A percentile compares a stretch with the other conserved stretches of the same genome.
Conservation (phyloP, 2,113 vertebrate genomes). For the Sinosuthora webbiana region DNA sequence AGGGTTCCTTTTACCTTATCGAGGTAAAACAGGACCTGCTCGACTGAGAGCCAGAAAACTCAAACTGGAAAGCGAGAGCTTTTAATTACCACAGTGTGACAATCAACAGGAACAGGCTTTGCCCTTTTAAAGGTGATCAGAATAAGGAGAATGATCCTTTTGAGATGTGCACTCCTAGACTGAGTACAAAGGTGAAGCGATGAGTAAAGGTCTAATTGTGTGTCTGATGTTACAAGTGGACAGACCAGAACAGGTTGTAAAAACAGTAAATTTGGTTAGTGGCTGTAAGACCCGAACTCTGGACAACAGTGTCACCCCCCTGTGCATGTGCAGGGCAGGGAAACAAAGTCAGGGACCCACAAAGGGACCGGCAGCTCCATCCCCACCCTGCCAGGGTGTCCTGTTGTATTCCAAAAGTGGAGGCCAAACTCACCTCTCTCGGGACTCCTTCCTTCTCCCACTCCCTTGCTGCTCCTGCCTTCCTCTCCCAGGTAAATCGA, state of each 20-base stretch:
- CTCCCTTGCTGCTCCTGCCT: neutral
- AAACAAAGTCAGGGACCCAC: neutral
- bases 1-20: neutral
- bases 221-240: neutral
- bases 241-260: neutral
- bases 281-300: neutral
- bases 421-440: neutral
- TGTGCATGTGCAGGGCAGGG: neutral
- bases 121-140: neutral
- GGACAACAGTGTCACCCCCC: neutral
- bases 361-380: neutral
- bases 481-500: neutral
- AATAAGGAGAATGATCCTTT: neutral
- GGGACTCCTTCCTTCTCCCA: neutral
- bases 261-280: neutral
- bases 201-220: neutral
- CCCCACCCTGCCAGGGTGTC: neutral
- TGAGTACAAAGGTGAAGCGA: neutral
- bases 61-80: neutral
- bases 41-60: neutral
- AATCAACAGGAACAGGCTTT: neutral
- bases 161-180: neutral
- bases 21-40: neutral
- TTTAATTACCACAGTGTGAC: neutral
- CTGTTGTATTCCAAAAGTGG: fast-evolving